phyloP scores from a whole-genome alignment of 2,888 invertebrate species.

The Patella depressa region DNA sequence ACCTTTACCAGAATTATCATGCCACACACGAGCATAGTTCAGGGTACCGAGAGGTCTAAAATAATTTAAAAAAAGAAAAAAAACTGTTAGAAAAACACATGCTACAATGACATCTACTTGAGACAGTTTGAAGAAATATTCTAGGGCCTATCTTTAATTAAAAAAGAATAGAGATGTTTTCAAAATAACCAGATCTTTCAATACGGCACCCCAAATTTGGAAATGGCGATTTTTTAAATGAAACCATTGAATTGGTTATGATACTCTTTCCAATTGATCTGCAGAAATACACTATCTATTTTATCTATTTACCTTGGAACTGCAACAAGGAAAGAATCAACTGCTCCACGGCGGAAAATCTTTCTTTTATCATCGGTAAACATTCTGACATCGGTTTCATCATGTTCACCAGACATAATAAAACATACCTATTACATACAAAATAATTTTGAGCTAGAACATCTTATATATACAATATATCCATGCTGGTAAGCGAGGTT shows the following conservation, averaged over 20 bases:
- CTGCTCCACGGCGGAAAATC: slow-evolving; percentile 68
- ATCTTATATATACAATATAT: too few species aligned
- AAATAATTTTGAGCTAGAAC: neutral
- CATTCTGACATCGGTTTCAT: slow-evolving; percentile 71
- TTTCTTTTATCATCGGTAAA: slow-evolving; percentile 69
- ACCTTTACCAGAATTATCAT: slow-evolving; percentile 73
- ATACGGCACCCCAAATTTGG: too few species aligned
- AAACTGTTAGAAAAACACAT: slow-evolving; percentile 5
- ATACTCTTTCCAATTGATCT: too few species aligned
- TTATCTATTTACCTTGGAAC: slow-evolving; percentile 59
- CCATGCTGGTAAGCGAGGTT: too few species aligned
- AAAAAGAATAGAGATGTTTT: too few species aligned
- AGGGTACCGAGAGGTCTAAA: slow-evolving; percentile 72
- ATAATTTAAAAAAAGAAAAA: neutral
- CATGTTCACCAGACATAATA: slow-evolving; percentile 72
- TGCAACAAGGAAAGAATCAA: slow-evolving; percentile 72
- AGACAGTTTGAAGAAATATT: too few species aligned
- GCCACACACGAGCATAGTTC: slow-evolving; percentile 73
- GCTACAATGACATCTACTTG: neutral
- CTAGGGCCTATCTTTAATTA: too few species aligned
- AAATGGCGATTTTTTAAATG: too few species aligned
- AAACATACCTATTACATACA: slow-evolving; percentile 65
- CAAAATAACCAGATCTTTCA: too few species aligned
- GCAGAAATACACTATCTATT: neutral
- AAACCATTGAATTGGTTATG: too few species aligned